These are phyloP conservation scores for Loriculus beryllinus DNA, from an alignment of 2,797 vertebrate species.

Conservation along the genomic window DNA sequence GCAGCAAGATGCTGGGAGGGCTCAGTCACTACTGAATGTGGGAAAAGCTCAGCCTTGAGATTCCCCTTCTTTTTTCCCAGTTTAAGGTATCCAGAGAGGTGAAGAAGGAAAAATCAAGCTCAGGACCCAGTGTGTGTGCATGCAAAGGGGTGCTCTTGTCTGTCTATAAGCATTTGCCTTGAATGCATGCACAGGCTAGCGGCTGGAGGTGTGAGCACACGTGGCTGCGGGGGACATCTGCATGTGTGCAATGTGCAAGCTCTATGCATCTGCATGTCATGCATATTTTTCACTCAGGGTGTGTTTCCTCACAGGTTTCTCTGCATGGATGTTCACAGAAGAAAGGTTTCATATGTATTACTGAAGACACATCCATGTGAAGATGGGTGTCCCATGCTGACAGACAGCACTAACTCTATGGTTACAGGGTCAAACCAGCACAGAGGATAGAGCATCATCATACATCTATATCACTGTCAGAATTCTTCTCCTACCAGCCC, in stretches of 20 bases:
- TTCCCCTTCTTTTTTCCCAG: not conserved
- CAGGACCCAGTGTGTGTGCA: fast-evolving
- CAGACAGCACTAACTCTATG: too few relatives aligned
- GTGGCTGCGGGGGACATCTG: not conserved
- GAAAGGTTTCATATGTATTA: not conserved
- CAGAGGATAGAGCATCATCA: not conserved
- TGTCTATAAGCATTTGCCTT: not conserved
- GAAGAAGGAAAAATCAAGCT: not conserved
- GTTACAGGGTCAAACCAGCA: fast-evolving
- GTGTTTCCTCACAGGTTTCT: not conserved
- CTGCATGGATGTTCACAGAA: not conserved
- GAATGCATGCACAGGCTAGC: not conserved
- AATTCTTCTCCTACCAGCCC: not conserved
- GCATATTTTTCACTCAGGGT: not conserved
- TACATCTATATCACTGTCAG: not conserved
- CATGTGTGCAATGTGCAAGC: not conserved
- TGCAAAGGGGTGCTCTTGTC: not conserved
- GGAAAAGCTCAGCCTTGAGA: not conserved
- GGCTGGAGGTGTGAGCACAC: not conserved
- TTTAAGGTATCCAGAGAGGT: not conserved
- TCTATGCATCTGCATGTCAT: not conserved
- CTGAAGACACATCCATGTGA: too few relatives aligned
- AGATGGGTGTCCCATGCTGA: not conserved
- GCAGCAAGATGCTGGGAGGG: not conserved
- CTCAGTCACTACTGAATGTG: not conserved